These are phyloP conservation scores for Cromileptes altivelis DNA, from an alignment of 2,113 vertebrate genomes.

Conservation along the genomic window DNA sequence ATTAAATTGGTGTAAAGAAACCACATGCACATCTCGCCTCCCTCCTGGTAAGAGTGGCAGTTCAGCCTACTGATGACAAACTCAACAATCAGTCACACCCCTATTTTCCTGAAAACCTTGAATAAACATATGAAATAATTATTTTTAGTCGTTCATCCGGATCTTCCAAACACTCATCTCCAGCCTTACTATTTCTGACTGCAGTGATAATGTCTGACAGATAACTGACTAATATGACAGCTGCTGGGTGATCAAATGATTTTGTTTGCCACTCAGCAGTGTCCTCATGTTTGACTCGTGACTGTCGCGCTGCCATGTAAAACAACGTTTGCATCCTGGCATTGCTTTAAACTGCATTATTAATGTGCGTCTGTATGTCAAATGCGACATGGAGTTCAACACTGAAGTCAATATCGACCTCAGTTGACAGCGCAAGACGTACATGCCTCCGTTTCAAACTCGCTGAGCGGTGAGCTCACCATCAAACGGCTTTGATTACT, in stretches of 20 bases:
- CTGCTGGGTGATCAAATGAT: slow-evolving; percentile 7
- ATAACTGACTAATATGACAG: slow-evolving; percentile 16
- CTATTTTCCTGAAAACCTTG: slow-evolving; percentile 4
- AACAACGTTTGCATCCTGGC: neutral
- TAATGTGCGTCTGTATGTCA: neutral
- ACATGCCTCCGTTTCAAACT: neutral
- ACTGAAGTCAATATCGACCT: slow-evolving; percentile 9
- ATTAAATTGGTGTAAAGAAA: neutral
- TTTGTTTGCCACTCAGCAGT: slow-evolving; percentile 9
- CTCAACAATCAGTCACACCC: slow-evolving; percentile 19
- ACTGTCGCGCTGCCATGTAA: slow-evolving; percentile 1
- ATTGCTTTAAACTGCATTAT: neutral
- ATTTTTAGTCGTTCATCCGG: neutral
- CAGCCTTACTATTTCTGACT: slow-evolving; percentile 2
- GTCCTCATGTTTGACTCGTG: slow-evolving; percentile 21
- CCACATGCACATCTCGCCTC: neutral
- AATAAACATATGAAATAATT: slow-evolving; percentile 9
- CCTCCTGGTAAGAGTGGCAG: slow-evolving; percentile 28
- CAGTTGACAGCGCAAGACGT: slow-evolving; percentile 1
- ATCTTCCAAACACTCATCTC: neutral
- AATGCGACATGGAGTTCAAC: neutral
- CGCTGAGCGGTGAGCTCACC: slow-evolving; percentile 7
- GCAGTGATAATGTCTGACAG: neutral
- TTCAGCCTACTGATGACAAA: slow-evolving; percentile 2
- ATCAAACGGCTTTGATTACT: slow-evolving; percentile 10